Conservation (phyloP, 2,797 vertebrate species). For the Takifugu rubripes region DNA sequence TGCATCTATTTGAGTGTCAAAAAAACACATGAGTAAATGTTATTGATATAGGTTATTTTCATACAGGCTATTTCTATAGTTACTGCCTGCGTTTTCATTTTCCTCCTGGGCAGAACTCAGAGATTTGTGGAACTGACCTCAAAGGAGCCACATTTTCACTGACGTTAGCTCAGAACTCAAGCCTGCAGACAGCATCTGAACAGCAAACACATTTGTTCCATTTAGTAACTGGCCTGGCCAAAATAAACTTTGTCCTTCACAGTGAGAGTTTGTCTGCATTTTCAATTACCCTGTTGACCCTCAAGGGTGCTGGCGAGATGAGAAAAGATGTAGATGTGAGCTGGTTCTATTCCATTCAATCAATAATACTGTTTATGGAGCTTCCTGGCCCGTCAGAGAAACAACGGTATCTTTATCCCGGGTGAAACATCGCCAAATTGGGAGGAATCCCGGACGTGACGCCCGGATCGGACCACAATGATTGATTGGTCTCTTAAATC, state of each 20-base stretch:
- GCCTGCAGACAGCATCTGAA: conserved; percentile 47
- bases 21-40: conserved; percentile 29
- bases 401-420: conserved; percentile 36
- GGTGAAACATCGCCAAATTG: conserved; percentile 42
- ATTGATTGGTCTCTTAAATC: conserved; percentile 17
- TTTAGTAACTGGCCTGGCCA: conserved; percentile 61
- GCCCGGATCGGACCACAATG: conserved; percentile 27
- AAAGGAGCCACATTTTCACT: conserved; percentile 52
- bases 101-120: conserved; percentile 30
- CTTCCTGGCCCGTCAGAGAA: conserved; percentile 42
- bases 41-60: conserved; percentile 52
- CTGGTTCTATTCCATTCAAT: conserved; percentile 59
- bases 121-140: conserved; percentile 66
- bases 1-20: conserved; percentile 17
- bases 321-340: conserved; percentile 74
- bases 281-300: conserved; percentile 72
- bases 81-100: conserved; percentile 36
- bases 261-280: conserved; percentile 49
- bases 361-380: conserved; percentile 66
- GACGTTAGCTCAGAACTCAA: conserved; percentile 49
- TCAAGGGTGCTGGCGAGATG: conserved; percentile 62
- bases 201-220: conserved; percentile 60
- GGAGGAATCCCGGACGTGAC: conserved; percentile 40
- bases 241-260: conserved; percentile 66
- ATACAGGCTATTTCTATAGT: conserved; percentile 39